Conservation (phyloP, 2,797 vertebrate genomes). For the Lepidocolaptes lacrymiger region DNA sequence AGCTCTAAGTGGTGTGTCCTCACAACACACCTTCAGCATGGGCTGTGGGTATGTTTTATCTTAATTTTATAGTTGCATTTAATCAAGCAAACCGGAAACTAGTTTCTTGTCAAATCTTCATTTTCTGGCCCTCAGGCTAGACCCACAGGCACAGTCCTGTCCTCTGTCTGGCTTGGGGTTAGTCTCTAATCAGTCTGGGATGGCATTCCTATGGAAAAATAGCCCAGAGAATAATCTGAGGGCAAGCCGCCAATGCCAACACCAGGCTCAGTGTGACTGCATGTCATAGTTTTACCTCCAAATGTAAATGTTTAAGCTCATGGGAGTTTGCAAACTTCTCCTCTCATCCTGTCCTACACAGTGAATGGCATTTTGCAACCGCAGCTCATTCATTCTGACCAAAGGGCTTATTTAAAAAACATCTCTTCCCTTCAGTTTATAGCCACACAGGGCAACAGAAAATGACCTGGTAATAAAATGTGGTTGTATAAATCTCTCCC, state of each 20-base stretch:
- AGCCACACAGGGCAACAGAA: not conserved
- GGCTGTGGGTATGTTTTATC: not conserved
- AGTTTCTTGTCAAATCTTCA: not conserved
- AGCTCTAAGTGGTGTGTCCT: not conserved
- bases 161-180: not conserved
- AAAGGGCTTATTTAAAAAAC: not conserved
- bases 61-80: not conserved
- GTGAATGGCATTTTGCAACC: not conserved
- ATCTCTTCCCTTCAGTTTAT: not conserved
- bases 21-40: not conserved
- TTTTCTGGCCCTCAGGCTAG: conserved; percentile 16
- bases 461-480: not conserved
- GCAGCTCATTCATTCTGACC: not conserved
- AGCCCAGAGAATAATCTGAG: not conserved
- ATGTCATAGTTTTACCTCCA: not conserved
- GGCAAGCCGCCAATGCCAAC: not conserved
- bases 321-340: not conserved
- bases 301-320: conserved; percentile 3
- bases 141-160: not conserved
- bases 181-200: not conserved
- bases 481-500: not conserved
- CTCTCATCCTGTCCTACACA: not conserved
- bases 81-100: conserved; percentile 18
- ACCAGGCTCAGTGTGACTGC: not conserved
- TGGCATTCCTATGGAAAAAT: not conserved